Evolutionary conservation across 2,888 invertebrate genomes (phyloP).

Genomic region (Amphipyra tragopoginis): DNA sequence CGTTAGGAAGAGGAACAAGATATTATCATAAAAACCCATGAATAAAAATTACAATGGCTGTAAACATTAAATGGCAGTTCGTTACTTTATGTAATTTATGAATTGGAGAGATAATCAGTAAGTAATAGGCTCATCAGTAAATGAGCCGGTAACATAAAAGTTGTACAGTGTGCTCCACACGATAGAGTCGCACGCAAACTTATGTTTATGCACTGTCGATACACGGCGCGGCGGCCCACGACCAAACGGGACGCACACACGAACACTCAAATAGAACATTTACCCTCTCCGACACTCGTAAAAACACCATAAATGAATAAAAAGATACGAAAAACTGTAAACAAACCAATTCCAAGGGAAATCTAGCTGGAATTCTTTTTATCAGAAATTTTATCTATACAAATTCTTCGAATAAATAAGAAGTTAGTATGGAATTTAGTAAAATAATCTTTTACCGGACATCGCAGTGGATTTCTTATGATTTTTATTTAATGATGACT

Average conservation of each 20-base stretch:
- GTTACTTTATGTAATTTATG: constrained; percentile 4
- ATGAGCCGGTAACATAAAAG: constrained; percentile 34
- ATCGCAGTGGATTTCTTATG: constrained; percentile 19
- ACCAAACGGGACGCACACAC: constrained; percentile 60
- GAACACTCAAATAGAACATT: constrained; percentile 56
- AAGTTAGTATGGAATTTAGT: constrained; percentile 28
- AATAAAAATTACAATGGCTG: neutral
- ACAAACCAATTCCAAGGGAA: constrained; percentile 49
- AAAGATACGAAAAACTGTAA: constrained; percentile 59
- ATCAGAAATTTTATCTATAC: constrained; percentile 37
- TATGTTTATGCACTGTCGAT: constrained; percentile 55
- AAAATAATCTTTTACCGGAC: constrained; percentile 18
- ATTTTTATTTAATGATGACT: constrained; percentile 6
- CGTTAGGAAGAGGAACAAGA: neutral
- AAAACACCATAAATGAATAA: constrained; percentile 60
- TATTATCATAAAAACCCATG: neutral
- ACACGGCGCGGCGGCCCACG: constrained; percentile 21
- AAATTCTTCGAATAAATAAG: constrained; percentile 37
- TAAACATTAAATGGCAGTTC: neutral
- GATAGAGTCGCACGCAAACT: constrained; percentile 63
- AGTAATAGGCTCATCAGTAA: constrained; percentile 25
- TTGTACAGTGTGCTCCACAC: constrained; percentile 17
- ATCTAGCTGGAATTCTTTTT: constrained; percentile 42
- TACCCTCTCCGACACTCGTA: constrained; percentile 58
- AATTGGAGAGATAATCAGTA: constrained; percentile 25